These are phyloP conservation scores for Psammodynastes pulverulentus DNA, from an alignment of 2,113 vertebrate genomes.

Conservation along the genomic window DNA sequence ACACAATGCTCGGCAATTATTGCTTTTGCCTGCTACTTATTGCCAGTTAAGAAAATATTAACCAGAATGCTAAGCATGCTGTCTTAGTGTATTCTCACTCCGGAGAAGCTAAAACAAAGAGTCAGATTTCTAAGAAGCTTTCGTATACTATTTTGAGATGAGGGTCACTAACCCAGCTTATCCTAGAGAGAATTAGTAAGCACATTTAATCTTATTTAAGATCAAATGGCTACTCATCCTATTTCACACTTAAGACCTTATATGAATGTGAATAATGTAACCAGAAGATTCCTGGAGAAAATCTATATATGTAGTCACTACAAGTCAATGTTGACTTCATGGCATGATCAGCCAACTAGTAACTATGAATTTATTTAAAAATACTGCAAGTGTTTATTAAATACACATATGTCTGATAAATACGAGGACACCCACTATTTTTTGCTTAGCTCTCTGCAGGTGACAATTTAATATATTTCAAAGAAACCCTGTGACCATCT, in stretches of 20 bases:
- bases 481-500: neutral
- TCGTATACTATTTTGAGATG: slow-evolving; percentile 17
- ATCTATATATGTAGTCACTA: neutral
- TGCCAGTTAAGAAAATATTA: neutral
- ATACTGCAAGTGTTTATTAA: neutral
- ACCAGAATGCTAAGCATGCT: neutral
- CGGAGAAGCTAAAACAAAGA: neutral
- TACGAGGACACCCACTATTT: neutral
- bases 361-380: neutral
- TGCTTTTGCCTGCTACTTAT: neutral
- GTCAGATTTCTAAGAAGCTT: slow-evolving; percentile 18
- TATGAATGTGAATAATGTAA: neutral
- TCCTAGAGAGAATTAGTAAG: slow-evolving; percentile 3
- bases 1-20: neutral
- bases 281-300: neutral
- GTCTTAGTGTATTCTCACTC: neutral
- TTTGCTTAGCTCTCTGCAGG: neutral
- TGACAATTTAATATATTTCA: neutral
- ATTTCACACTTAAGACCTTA: neutral
- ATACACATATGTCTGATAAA: neutral
- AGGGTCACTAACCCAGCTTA: neutral
- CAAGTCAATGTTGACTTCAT: neutral
- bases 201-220: slow-evolving; percentile 22
- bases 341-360: neutral
- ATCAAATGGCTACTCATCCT: slow-evolving; percentile 6